Conservation (phyloP, 2,888 invertebrate species). For the Eubasilissa splendida region DNA sequence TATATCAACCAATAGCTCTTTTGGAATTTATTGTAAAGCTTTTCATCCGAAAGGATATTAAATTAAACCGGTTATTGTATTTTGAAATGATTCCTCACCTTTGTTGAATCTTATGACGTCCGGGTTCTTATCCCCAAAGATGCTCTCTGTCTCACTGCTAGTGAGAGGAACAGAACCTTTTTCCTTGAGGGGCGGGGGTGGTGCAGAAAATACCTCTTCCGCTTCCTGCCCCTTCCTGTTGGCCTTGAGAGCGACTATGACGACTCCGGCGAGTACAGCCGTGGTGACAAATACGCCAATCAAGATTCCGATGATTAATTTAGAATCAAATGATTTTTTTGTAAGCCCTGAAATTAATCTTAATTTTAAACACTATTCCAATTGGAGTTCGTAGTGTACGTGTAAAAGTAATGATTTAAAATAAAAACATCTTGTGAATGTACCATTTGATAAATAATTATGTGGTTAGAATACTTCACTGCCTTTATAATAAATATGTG, state of each 20-base stretch:
- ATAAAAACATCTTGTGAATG: too few species aligned
- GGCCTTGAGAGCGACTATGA: not conserved
- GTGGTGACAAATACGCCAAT: constrained; percentile 4
- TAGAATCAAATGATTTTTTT: not conserved
- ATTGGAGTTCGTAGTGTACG: too few species aligned
- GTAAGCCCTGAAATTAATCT: too few species aligned
- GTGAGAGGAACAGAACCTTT: constrained; percentile 35
- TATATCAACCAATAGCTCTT: too few species aligned
- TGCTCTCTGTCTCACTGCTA: constrained; percentile 53
- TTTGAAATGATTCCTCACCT: constrained; percentile 64
- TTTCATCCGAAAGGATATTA: not conserved
- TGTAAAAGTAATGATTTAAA: too few species aligned
- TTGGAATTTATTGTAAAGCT: not conserved
- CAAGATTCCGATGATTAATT: not conserved
- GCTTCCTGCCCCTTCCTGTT: not conserved
- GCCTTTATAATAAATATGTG: too few species aligned
- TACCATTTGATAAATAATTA: too few species aligned
- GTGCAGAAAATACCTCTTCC: constrained; percentile 5
- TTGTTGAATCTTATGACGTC: constrained; percentile 78
- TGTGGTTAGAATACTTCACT: too few species aligned
- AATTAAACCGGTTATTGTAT: not conserved
- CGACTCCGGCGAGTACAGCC: not conserved
- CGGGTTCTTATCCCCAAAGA: constrained; percentile 66
- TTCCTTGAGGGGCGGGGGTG: constrained; percentile 19
- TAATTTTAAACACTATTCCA: too few species aligned